These are phyloP conservation scores for Anguilla obscura DNA, from an alignment of 2,797 vertebrate genomes.

Conservation along the genomic window DNA sequence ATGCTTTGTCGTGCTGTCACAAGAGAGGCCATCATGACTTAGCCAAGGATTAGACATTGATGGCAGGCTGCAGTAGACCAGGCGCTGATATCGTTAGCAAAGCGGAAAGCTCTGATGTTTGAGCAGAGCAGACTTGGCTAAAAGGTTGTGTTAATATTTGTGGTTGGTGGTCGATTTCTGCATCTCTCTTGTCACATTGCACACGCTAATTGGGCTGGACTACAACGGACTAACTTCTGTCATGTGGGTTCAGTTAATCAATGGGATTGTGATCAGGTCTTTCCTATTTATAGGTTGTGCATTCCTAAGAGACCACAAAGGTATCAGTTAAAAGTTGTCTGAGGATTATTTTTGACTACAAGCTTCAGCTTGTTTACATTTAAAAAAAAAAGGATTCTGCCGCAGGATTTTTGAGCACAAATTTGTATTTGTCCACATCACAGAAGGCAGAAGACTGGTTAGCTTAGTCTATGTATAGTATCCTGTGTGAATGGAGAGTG, in stretches of 20 bases:
- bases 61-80: background rate
- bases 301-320: background rate
- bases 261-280: background rate
- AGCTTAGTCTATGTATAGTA: background rate
- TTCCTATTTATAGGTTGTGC: background rate
- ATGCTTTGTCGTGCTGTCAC: background rate
- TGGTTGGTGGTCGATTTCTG: background rate
- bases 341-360: background rate
- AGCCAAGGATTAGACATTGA: background rate
- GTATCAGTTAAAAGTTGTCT: background rate
- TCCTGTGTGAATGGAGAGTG: background rate
- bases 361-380: background rate
- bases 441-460: background rate
- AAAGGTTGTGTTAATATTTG: background rate
- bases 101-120: background rate
- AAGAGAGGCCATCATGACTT: background rate
- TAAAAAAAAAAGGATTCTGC: background rate
- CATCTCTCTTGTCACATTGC: background rate
- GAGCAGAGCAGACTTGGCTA: background rate
- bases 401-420: background rate
- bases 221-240: background rate
- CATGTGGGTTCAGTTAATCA: slow-evolving; percentile 2
- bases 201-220: background rate
- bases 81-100: background rate
- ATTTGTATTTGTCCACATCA: background rate